Evolutionary conservation across 2,113 vertebrate species (phyloP), one percentile per base, ranked within the genome.

Genomic region (Macquaria ambigua): DNA sequence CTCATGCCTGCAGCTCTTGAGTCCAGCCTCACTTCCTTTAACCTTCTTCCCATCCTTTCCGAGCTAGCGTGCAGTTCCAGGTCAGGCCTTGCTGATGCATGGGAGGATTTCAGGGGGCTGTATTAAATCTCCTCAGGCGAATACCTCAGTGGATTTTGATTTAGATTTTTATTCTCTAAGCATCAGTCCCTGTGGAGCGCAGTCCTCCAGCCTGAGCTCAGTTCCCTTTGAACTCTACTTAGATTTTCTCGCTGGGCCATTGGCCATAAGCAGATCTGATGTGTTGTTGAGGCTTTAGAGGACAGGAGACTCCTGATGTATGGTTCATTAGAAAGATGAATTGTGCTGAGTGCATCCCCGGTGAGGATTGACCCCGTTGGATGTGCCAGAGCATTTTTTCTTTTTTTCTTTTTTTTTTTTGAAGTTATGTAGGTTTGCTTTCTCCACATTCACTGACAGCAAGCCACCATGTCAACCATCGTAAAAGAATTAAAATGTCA

Each of bases 161-260:
- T 85, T 77, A 9, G 70, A 82, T 88, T 92, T 78, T 86, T 56
- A 87, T 90, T 92, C 90, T 81, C 2, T 0, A 43, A 53, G 86
- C 55, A 21, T 77, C 58, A 18, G 25, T 79, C 85, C 74, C 68
- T 6, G 58, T 73, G 81, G 85, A 66, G 55, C 43, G 20, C 68
- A 55, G 74, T 23, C 79, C 69, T 72, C 62, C 77, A 74, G 81
- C 89, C 34, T 73, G 63, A 81, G 70, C 67, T 78, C 72, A 50
- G 52, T 81, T 90, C 68, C 53, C 85, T 93, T 94, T 93, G 87
- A 92, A 95, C 84, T 90, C 82, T 25, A 64, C 81, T 86, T 75
- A 83, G 31, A 88, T 82, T 89, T 70, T 77, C 61, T 56, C 31
- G 1, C 77, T 23, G 67, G 71, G 80, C 79, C 61, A 48, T 56